Conservation (phyloP, 2,113 vertebrate species). For the Panurus biarmicus region DNA sequence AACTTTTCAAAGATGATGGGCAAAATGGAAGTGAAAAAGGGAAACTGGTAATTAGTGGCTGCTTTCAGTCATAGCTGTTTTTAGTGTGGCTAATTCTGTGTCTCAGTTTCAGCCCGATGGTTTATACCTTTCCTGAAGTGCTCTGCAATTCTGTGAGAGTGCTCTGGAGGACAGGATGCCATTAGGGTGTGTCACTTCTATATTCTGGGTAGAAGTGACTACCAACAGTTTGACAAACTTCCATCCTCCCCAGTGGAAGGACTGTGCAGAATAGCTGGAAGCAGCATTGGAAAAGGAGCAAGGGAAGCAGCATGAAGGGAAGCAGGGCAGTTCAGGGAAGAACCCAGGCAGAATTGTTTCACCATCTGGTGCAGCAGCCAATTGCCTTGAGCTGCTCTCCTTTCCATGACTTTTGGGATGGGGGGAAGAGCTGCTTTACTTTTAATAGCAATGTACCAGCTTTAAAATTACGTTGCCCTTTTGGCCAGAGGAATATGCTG, state of each 20-base stretch:
- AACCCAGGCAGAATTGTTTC: neutral
- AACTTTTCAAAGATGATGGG: neutral
- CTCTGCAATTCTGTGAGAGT: neutral
- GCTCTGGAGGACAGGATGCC: neutral
- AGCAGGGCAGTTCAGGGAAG: neutral
- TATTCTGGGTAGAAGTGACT: neutral
- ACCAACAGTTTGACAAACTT: neutral
- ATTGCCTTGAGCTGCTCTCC: slow-evolving; percentile 1
- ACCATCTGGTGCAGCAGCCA: neutral
- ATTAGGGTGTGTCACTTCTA: neutral
- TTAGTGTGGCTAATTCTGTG: neutral
- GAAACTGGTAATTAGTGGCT: neutral
- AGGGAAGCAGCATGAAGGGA: neutral
- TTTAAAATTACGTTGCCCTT: slow-evolving; percentile 21
- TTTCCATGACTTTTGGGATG: neutral
- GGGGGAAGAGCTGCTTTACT: neutral
- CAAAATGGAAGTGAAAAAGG: neutral
- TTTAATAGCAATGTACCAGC: slow-evolving; percentile 2
- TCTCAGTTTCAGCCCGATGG: neutral
- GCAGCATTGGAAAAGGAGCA: neutral
- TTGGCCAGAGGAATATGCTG: neutral
- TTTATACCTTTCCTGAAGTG: neutral
- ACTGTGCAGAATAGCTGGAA: neutral
- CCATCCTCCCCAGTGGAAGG: neutral
- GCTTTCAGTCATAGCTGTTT: neutral